Percentiles rank a stretch among this genome's conserved stretches.
These are phyloP conservation scores for Crax fasciolata DNA, from an alignment of 2,797 vertebrate species.

Conservation along the genomic window DNA sequence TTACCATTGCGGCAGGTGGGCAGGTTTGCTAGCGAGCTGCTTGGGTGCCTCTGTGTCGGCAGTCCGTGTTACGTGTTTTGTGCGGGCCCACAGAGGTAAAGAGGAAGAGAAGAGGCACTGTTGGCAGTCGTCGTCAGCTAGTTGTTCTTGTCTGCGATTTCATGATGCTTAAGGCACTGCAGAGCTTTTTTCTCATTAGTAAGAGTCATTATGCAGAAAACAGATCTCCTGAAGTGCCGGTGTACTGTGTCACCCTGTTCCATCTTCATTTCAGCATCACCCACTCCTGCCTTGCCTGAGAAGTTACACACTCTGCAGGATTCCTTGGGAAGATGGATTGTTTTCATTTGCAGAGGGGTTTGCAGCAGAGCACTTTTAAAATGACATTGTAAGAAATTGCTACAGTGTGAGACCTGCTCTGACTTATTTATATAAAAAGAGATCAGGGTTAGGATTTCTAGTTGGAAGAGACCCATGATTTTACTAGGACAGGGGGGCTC, in stretches of 20 bases:
- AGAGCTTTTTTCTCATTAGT: conserved; percentile 55
- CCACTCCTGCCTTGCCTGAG: conserved; percentile 56
- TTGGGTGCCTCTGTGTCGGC: not conserved
- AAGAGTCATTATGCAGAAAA: conserved; percentile 46
- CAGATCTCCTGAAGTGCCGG: conserved; percentile 46
- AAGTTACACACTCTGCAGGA: conserved; percentile 64
- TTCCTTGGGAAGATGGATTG: conserved; percentile 61
- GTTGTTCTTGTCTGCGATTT: conserved; percentile 36
- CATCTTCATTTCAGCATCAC: conserved; percentile 69
- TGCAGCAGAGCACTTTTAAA: conserved; percentile 69
- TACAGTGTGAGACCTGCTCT: conserved; percentile 67
- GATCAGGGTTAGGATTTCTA: conserved; percentile 74
- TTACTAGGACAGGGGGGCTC: conserved; percentile 63
- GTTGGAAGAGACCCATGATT: conserved; percentile 71
- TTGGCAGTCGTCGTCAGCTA: conserved; percentile 15
- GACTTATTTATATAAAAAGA: conserved; percentile 75
- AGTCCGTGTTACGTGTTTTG: not conserved
- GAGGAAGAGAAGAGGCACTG: not conserved
- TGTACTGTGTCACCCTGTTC: conserved; percentile 51
- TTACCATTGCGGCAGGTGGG: not conserved
- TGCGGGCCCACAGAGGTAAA: not conserved
- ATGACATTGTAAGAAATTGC: conserved; percentile 74
- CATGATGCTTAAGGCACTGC: not conserved
- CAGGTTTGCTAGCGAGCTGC: not conserved
- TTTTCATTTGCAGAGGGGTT: conserved; percentile 74